Conservation (phyloP, 2,113 vertebrate species). For the Emydura subglobosa region DNA sequence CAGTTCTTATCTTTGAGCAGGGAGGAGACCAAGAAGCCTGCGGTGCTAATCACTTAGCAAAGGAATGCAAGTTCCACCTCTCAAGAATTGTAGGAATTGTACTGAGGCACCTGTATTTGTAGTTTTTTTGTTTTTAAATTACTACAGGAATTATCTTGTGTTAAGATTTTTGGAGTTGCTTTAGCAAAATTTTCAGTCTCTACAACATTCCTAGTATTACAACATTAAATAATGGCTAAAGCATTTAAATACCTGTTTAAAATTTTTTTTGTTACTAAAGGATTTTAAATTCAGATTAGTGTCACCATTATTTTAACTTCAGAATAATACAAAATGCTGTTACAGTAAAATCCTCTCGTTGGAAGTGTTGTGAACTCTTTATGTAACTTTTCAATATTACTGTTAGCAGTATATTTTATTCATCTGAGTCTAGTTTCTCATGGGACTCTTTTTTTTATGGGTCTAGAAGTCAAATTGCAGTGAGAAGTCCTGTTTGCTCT, state of each 20-base stretch:
- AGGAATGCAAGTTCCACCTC: conserved; percentile 38
- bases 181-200: neutral
- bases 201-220: neutral
- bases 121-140: neutral
- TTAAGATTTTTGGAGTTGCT: neutral
- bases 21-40: neutral
- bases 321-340: neutral
- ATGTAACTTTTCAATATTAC: neutral
- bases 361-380: neutral
- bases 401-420: conserved; percentile 46
- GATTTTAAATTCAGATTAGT: neutral
- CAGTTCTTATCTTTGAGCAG: conserved; percentile 32
- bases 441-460: conserved; percentile 78
- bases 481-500: conserved; percentile 80
- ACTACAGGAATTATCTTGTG: neutral
- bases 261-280: neutral
- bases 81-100: neutral
- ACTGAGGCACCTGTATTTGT: neutral
- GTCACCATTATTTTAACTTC: neutral
- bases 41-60: conserved; percentile 34
- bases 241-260: neutral
- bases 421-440: conserved; percentile 61
- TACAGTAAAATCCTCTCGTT: neutral
- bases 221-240: neutral
- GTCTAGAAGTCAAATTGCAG: conserved; percentile 76